phyloP scores from a whole-genome alignment of 2,797 vertebrate genomes.

The Erithacus rubecula region DNA sequence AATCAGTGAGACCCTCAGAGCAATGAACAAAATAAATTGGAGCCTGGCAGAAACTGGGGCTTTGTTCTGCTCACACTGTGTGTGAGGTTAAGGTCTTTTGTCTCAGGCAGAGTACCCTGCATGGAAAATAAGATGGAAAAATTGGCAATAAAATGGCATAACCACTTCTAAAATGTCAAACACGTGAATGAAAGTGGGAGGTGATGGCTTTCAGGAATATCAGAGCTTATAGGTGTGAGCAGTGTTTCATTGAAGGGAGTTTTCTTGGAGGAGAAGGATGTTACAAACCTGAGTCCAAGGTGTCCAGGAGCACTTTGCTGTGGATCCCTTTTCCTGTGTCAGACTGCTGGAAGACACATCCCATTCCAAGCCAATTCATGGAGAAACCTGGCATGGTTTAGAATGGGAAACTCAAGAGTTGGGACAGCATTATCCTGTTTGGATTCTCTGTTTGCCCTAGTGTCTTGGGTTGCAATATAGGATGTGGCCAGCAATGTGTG shows the following conservation, averaged over 20 bases:
- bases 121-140: neutral
- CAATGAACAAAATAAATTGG: neutral
- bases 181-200: neutral
- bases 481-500: too few relatives aligned
- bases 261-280: neutral
- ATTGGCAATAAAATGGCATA: neutral
- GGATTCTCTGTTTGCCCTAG: neutral
- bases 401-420: neutral
- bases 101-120: neutral
- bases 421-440: neutral
- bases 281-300: neutral
- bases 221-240: neutral
- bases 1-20: neutral
- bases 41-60: neutral
- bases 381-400: neutral
- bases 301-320: rapidly evolving
- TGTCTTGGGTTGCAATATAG: too few relatives aligned
- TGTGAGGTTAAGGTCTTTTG: neutral
- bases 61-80: neutral
- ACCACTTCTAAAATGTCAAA: neutral
- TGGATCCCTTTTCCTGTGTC: neutral
- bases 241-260: neutral
- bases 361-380: rapidly evolving
- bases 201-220: neutral
- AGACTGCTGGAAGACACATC: neutral